Evolutionary conservation across 2,797 vertebrate species (phyloP).

Genomic region (Chromobotia macracanthus): DNA sequence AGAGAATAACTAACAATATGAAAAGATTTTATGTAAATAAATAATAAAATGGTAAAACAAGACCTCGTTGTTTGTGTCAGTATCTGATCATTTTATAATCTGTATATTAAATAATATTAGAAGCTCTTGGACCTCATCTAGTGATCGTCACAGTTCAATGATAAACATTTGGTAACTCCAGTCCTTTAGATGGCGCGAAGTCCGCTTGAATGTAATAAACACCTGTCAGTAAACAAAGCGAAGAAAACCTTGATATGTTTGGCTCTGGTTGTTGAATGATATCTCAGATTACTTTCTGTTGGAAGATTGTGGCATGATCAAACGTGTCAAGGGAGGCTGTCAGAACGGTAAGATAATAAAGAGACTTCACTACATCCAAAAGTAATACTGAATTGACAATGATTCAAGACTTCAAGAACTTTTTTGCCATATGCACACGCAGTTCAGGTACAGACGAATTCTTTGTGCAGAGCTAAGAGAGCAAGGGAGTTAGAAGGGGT

Average conservation of each 20-base stretch:
- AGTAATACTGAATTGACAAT: no score
- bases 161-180: conserved; percentile 15
- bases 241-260: conserved; percentile 1
- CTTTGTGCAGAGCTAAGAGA: no score
- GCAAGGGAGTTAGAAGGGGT: no score
- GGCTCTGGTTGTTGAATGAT: conserved; percentile 25
- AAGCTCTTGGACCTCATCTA: neutral
- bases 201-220: neutral
- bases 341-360: no score
- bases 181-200: conserved; percentile 25
- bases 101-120: neutral
- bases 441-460: no score
- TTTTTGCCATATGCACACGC: no score
- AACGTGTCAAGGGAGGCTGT: neutral
- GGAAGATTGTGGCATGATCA: neutral
- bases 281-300: neutral
- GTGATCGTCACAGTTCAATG: neutral
- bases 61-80: neutral
- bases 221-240: neutral
- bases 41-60: neutral
- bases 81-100: neutral
- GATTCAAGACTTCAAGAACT: no score
- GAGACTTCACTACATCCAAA: no score
- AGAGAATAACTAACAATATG: conserved; percentile 9
- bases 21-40: neutral